phyloP scores from a whole-genome alignment of 2,797 vertebrate genomes.

The Podarcis siculus region DNA sequence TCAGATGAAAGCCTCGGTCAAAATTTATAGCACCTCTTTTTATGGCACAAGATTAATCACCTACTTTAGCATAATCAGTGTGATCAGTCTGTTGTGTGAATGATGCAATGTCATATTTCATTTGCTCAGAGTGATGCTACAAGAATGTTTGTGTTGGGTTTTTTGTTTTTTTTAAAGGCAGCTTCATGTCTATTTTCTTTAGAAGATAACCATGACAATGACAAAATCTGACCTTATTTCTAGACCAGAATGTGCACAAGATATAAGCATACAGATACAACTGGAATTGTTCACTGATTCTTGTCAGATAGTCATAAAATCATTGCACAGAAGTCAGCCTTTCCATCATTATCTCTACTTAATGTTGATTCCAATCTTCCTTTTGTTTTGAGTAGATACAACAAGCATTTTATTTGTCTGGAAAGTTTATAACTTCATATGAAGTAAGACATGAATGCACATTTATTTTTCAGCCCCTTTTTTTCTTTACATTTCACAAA shows the following conservation, averaged over 20 bases:
- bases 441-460: not conserved
- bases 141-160: not conserved
- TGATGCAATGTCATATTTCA: not conserved
- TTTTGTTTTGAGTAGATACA: not conserved
- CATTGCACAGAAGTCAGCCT: not conserved
- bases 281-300: not conserved
- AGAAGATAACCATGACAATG: not conserved
- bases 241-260: not conserved
- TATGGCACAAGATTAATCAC: not conserved
- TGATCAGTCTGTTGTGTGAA: too few species aligned
- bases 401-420: not conserved
- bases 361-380: not conserved
- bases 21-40: not conserved
- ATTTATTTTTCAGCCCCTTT: not conserved
- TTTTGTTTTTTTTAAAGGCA: not conserved
- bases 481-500: not conserved
- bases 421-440: too few species aligned
- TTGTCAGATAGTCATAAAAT: not conserved
- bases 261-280: not conserved
- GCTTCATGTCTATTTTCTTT: not conserved
- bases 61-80: not conserved
- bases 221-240: conserved; percentile 5
- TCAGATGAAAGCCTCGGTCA: not conserved
- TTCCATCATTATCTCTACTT: not conserved
- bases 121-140: not conserved